Base-by-base conservation (phyloP, 2,113 vertebrate genomes). In the Gnathonemus longibarbis region DNA sequence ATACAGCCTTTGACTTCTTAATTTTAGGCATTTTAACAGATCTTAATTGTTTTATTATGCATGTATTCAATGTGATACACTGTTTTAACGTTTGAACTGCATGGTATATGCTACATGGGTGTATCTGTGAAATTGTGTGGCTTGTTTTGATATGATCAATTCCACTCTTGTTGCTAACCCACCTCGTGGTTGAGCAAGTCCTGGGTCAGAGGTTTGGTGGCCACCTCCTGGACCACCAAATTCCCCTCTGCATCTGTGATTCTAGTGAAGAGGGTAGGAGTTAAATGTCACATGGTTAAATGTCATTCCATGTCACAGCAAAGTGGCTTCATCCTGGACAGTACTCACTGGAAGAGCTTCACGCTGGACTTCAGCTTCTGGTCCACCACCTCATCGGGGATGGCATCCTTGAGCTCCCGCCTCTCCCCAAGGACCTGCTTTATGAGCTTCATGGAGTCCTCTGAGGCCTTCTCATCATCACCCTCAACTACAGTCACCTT, bases 321-420 rank as follows among this genome's bases (percentile, higher is more conserved):
- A 45, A 58, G 8, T 24, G 53, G n/a, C 2, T 31, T 6, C 31
- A 87, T 19, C 49, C 49, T 87, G 27, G 49, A 27, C 3, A 56
- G 1, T 39, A 93, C 97, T 97, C 92, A 98, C 97, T 96, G 97
- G 92, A 97, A 98, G 58, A 98, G 94, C 91, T 97, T 98, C 91
- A 98, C 94, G 52, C 93, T 84, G 0, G 95, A 94, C 62, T 95
- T 97, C 87, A 96, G 88, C 0, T 90, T 94, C 0, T 95, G 91
- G 39, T 98, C 97, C 70, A 97, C 97, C 91, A 95, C 93, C 0
- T 95, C n/a, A 89, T 98, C 97, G 0, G 95, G 35, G 13, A 95
- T 93, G 0, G 95, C 93, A 0, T 96, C 92, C 90, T 95, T 96
- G 91, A 98, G 95, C 42, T 95, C 93, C 11, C 0, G 89, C 90